Percentiles rank a stretch among this genome's conserved stretches.
phyloP scores from a whole-genome alignment of 1,140 invertebrate species.

The Idris sp. region DNA sequence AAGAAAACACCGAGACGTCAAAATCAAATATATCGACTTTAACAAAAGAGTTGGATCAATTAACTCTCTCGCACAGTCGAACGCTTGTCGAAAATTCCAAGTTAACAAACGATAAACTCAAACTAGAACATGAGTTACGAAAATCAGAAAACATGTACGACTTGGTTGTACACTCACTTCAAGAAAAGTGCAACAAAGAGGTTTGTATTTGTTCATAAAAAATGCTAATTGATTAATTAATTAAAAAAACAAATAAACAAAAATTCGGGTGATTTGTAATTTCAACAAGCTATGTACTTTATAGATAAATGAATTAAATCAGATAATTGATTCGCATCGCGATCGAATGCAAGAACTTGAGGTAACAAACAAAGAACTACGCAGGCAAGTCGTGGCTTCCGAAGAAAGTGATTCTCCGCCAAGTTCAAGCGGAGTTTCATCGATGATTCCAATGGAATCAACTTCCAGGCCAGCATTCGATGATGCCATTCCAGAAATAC shows the following conservation, averaged over 20 bases:
- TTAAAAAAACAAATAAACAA: too few relatives aligned
- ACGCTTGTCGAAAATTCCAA: conserved; percentile 82
- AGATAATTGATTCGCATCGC: conserved; percentile 72
- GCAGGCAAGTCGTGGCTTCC: conserved; percentile 71
- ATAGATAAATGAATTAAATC: conserved; percentile 73
- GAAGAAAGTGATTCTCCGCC: conserved; percentile 73
- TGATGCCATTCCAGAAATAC: conserved; percentile 70
- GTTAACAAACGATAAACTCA: conserved; percentile 81
- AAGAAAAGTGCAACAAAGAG: conserved; percentile 74
- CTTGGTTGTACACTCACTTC: conserved; percentile 62
- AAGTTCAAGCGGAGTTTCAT: conserved; percentile 75
- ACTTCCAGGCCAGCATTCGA: conserved; percentile 67
- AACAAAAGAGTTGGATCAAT: conserved; percentile 75
- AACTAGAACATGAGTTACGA: conserved; percentile 76
- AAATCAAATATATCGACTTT: conserved; percentile 69
- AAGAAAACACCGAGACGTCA: conserved; percentile 71
- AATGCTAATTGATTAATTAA: too few relatives aligned
- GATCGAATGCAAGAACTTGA: conserved; percentile 73
- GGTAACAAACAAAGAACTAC: conserved; percentile 70
- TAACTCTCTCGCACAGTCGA: conserved; percentile 80
- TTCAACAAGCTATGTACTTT: conserved; percentile 2
- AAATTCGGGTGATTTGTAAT: too few relatives aligned
- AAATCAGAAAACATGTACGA: conserved; percentile 72
- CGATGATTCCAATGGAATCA: conserved; percentile 66
- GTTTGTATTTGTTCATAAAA: conserved; percentile 55